A percentile compares a stretch with the other conserved stretches of the same genome.
Evolutionary conservation across 2,888 invertebrate species (phyloP).

Genomic region (Drosophila heteroneura): DNA sequence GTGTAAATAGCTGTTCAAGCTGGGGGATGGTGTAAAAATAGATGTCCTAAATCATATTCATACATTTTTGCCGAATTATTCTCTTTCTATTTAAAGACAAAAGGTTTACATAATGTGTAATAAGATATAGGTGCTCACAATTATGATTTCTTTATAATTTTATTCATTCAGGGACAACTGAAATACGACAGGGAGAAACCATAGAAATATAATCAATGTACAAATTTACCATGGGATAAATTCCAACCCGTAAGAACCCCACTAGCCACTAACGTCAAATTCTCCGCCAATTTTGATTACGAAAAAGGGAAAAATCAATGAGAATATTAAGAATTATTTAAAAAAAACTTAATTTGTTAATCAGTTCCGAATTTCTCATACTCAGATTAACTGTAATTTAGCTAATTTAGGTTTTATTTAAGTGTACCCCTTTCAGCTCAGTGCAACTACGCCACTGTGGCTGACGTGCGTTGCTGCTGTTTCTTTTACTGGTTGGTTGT

Average conservation of each 20-base stretch:
- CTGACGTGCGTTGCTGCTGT: slow-evolving; percentile 5
- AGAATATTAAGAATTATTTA: neutral
- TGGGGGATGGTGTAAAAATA: neutral
- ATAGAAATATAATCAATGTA: neutral
- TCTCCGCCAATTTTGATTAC: too few relatives aligned
- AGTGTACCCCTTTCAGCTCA: neutral
- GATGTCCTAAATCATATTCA: neutral
- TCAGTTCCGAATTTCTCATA: neutral
- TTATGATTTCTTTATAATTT: neutral
- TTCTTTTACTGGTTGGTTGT: slow-evolving; percentile 46
- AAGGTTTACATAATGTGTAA: neutral
- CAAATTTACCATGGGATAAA: neutral
- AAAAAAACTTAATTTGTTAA: neutral
- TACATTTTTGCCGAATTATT: neutral
- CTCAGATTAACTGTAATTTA: neutral
- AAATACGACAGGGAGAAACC: neutral
- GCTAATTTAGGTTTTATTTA: too few relatives aligned
- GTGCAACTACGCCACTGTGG: slow-evolving; percentile 29
- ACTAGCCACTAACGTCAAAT: too few relatives aligned
- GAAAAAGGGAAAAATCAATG: neutral
- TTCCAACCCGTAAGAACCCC: too few relatives aligned
- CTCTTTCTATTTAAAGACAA: neutral
- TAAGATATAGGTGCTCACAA: neutral
- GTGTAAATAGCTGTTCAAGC: neutral
- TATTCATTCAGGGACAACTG: too few relatives aligned